Conservation (phyloP, 2,113 vertebrate species). For the Lepus americanus region DNA sequence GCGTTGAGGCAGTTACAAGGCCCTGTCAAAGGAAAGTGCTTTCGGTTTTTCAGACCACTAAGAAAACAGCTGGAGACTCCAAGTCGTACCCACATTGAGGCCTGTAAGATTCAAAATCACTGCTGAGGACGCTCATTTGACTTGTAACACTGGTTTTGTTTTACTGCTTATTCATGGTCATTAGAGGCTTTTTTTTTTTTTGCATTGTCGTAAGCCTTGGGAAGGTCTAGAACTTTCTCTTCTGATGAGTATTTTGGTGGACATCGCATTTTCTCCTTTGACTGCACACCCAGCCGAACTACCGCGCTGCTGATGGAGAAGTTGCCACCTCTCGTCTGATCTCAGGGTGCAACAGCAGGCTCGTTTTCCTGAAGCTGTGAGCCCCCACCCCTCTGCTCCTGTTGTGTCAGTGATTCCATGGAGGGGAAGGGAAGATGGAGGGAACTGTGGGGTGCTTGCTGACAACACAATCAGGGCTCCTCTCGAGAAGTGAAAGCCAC, state of each 20-base stretch:
- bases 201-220: background rate
- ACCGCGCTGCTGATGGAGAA: accelerated
- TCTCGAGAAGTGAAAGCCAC: background rate
- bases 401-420: background rate
- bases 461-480: background rate
- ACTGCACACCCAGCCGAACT: background rate
- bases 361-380: background rate
- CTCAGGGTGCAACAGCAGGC: background rate
- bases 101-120: background rate
- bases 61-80: background rate
- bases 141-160: background rate
- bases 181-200: background rate
- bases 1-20: background rate
- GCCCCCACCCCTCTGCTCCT: background rate
- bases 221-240: background rate
- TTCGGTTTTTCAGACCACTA: background rate
- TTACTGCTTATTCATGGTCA: background rate
- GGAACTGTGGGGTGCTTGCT: background rate
- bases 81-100: accelerated
- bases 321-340: background rate
- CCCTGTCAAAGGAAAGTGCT: background rate
- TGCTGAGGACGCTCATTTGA: background rate
- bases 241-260: background rate
- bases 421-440: too few relatives aligned
- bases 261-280: background rate